phyloP scores from a whole-genome alignment of 2,113 vertebrate species.

The Astur gentilis region DNA sequence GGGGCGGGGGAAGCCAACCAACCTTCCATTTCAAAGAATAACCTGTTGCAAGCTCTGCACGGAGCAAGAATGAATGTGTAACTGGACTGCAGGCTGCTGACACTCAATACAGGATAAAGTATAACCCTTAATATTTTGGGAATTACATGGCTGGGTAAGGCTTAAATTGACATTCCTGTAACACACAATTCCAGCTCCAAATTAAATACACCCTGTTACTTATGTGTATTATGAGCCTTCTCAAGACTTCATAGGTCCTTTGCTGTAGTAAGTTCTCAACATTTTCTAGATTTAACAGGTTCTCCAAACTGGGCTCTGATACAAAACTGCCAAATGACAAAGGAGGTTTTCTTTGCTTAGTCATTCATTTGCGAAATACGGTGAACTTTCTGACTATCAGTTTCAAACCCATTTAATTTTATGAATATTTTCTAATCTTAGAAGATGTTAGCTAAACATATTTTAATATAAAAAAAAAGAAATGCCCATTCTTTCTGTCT shows the following conservation, averaged over 20 bases:
- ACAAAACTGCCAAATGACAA: not conserved
- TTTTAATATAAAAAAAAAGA: not conserved
- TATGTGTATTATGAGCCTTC: not conserved
- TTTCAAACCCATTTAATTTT: not conserved
- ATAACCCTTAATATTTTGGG: not conserved
- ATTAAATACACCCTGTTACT: not conserved
- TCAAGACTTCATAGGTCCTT: not conserved
- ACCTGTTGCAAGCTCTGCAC: not conserved
- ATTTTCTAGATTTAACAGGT: not conserved
- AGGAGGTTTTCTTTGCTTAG: not conserved
- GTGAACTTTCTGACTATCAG: not conserved
- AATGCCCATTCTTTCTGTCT: not conserved
- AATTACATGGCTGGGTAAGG: not conserved
- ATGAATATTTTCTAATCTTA: not conserved
- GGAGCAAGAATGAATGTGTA: not conserved
- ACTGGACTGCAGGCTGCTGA: not conserved
- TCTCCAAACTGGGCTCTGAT: not conserved
- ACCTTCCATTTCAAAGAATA: not conserved
- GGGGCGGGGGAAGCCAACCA: no score
- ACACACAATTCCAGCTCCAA: not conserved
- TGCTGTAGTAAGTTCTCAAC: not conserved
- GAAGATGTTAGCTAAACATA: not conserved
- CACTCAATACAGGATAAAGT: not conserved
- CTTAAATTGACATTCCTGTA: not conserved
- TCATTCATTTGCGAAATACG: not conserved